phyloP scores from a whole-genome alignment of 2,113 vertebrate genomes.

The Colinus virginianus region DNA sequence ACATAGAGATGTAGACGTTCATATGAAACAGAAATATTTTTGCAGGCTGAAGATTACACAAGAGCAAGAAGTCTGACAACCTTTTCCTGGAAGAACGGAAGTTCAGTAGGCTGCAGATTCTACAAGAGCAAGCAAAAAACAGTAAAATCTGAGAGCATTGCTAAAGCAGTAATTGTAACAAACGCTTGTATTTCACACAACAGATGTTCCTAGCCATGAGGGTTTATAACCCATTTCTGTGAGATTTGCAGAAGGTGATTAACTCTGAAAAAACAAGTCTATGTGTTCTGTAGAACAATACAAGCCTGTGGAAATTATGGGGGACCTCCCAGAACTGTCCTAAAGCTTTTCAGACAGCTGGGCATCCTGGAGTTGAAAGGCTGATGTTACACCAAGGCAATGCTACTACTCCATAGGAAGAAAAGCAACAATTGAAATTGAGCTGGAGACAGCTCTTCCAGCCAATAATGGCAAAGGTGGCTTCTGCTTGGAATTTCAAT shows the following conservation, averaged over 20 bases:
- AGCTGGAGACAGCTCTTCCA: background rate
- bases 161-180: background rate
- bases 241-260: background rate
- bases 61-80: background rate
- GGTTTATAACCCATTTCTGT: background rate
- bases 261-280: background rate
- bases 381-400: background rate
- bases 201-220: background rate
- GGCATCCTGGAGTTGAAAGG: background rate
- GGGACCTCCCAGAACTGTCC: background rate
- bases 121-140: background rate
- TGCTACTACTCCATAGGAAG: background rate
- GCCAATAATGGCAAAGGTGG: background rate
- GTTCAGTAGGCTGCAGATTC: background rate
- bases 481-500: background rate
- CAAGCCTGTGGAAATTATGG: background rate
- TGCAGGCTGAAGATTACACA: background rate
- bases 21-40: background rate
- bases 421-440: background rate
- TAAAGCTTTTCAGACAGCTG: background rate
- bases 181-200: fast-evolving
- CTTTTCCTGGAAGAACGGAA: background rate
- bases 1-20: background rate
- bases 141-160: background rate
- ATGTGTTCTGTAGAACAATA: background rate